Percentiles rank a stretch among this genome's conserved stretches.
These are phyloP conservation scores for Brachionus koreanus DNA, from an alignment of 1,140 invertebrate genomes.

Conservation along the genomic window DNA sequence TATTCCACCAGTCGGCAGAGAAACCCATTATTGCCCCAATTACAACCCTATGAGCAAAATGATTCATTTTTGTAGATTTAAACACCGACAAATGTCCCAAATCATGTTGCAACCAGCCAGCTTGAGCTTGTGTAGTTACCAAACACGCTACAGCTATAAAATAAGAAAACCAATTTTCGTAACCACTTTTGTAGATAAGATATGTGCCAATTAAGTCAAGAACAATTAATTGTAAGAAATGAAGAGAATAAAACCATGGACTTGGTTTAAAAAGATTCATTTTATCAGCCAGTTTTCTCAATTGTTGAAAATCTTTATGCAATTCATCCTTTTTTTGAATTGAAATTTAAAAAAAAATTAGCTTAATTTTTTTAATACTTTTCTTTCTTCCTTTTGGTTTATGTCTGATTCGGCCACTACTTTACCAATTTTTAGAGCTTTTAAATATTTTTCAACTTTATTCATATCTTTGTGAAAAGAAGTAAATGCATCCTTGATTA, in stretches of 20 bases:
- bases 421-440: background rate
- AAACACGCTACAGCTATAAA: background rate
- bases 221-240: constrained; percentile 6
- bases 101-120: constrained; percentile 48
- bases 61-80: constrained; percentile 44
- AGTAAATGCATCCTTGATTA: background rate
- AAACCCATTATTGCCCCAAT: constrained; percentile 46
- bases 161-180: constrained; percentile 15
- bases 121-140: constrained; percentile 37
- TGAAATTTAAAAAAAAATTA: no score
- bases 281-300: background rate
- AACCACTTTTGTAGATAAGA: background rate
- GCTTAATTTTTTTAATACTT: background rate
- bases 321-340: constrained; percentile 20
- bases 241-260: background rate
- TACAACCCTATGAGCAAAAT: constrained; percentile 45
- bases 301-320: constrained; percentile 16
- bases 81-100: constrained; percentile 48
- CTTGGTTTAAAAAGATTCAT: background rate
- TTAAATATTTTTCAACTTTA: constrained; percentile 1
- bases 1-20: constrained; percentile 55
- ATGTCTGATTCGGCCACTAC: background rate
- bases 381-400: constrained; percentile 1
- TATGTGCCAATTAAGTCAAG: background rate
- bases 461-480: constrained; percentile 1